Conservation (phyloP, 92 coral and sea anemone species). For the Parazoanthus swiftii region DNA sequence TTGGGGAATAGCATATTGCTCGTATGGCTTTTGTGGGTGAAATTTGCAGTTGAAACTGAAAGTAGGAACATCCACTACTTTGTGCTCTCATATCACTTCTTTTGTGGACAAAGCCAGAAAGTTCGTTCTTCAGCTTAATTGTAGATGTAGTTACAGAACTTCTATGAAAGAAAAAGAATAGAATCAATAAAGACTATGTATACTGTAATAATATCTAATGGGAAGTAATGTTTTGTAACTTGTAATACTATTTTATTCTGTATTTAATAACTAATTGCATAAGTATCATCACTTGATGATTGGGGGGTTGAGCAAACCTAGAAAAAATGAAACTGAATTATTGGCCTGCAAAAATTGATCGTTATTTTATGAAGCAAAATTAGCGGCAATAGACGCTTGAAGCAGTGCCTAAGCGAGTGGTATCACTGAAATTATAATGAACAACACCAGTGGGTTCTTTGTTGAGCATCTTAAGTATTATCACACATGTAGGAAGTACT, state of each 20-base stretch:
- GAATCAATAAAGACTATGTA: slow-evolving; percentile 3
- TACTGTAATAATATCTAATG: not conserved
- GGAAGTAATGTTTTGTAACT: slow-evolving; percentile 5
- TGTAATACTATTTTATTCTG: not conserved
- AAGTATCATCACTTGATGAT: slow-evolving; percentile 11
- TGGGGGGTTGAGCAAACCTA: slow-evolving; percentile 27
- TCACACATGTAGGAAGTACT: slow-evolving; percentile 42
- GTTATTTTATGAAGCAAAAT: not conserved
- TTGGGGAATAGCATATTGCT: slow-evolving; percentile 43
- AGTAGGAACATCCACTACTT: slow-evolving; percentile 24
- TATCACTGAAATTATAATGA: slow-evolving; percentile 4
- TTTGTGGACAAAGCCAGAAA: slow-evolving; percentile 44
- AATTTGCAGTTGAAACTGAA: slow-evolving; percentile 43
- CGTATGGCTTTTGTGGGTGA: slow-evolving; percentile 40
- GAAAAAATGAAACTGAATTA: slow-evolving; percentile 8
- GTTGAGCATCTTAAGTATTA: too few relatives aligned
- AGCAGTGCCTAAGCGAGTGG: slow-evolving; percentile 10
- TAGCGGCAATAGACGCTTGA: slow-evolving; percentile 16
- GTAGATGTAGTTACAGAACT: not conserved
- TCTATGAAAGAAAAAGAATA: slow-evolving; percentile 20
- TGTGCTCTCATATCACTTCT: slow-evolving; percentile 32
- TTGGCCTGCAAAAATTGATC: slow-evolving; percentile 9
- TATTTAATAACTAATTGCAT: not conserved
- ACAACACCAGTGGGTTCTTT: not conserved
- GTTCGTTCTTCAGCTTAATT: slow-evolving; percentile 21